Base-by-base conservation (phyloP, 2,113 vertebrate genomes). In the Cromileptes altivelis region DNA sequence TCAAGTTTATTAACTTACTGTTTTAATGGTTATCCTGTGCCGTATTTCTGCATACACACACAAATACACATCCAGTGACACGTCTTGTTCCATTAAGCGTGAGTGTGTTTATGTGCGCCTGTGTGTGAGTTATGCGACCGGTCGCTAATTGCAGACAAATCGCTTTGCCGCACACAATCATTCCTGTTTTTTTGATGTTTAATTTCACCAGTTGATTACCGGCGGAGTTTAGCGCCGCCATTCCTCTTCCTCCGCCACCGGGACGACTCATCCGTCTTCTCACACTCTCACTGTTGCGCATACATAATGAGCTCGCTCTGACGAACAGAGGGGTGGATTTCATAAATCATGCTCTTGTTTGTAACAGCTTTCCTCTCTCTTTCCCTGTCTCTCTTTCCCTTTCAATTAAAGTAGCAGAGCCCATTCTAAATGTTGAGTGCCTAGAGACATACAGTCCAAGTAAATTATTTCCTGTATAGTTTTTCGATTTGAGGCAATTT, bases 281-380 rank as follows among this genome's bases (percentile, higher is more conserved):
- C 72, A 73, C 67, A 50, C 80, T 69, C 86, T 70, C 88, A 81
- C 85, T 68, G 80, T 83, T 89, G 78, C 71, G 93, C 94, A 95
- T 95, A 91, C 93, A 85, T 90, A 95, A 95, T 93, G 93, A 96
- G 94, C 78, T 88, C 12, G 71, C 82, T 72, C 90, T 93, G 94
- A 94, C 91, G 93, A 93, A 91, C 90, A 86, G 88, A 90, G 89
- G 93, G 95, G 92, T 93, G 93, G 93, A 95, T 95, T 95, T 95
- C 93, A 96, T 96, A 96, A 95, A 96, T 96, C 95, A 96, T 85
- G 89, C 88, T 91, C 94, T 95, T 95, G 95, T 96, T 96, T 95
- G 92, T 92, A 94, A 91, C 93, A 92, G 90, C 87, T 93, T 93
- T 94, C 89, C 93, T 90, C 86, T 85, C 87, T 86, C 81, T 85